A percentile compares a stretch with the other conserved stretches of the same genome.
phyloP scores from a whole-genome alignment of 2,797 vertebrate species.

The Chiloscyllium punctatum region DNA sequence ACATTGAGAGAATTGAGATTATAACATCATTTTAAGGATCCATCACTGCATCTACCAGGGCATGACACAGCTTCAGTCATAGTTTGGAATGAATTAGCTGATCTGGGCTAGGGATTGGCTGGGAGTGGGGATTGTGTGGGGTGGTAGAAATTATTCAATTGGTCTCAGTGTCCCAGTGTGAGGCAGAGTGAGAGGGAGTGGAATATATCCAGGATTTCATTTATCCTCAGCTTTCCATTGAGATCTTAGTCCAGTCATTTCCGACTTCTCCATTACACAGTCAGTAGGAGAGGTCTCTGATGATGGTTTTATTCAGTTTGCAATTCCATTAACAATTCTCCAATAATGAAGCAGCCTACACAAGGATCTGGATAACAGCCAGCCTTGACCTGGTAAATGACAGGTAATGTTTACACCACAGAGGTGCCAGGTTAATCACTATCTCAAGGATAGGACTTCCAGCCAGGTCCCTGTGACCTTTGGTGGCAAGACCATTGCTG shows the following conservation, averaged over 20 bases:
- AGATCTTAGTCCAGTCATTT: neutral
- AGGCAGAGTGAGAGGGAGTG: too few relatives aligned
- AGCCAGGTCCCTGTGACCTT: neutral
- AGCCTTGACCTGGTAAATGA: neutral
- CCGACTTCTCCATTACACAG: neutral
- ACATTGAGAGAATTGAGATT: too few relatives aligned
- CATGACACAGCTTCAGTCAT: too few relatives aligned
- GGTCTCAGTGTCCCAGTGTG: too few relatives aligned
- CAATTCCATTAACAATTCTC: neutral
- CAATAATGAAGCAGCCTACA: neutral
- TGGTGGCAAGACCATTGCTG: neutral
- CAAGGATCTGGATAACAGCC: neutral
- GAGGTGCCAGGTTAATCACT: neutral
- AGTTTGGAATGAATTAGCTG: too few relatives aligned
- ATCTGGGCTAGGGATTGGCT: too few relatives aligned
- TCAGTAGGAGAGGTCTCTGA: neutral
- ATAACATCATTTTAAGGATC: too few relatives aligned
- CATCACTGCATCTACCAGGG: too few relatives aligned
- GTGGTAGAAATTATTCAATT: too few relatives aligned
- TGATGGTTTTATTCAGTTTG: neutral
- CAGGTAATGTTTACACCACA: neutral
- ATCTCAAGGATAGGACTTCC: neutral
- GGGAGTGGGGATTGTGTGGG: too few relatives aligned
- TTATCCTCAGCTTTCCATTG: neutral
- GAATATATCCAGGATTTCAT: too few relatives aligned